A percentile compares a stretch with the other conserved stretches of the same genome.
These are phyloP conservation scores for Macrotis lagotis DNA, from an alignment of 2,113 vertebrate species.

Conservation along the genomic window DNA sequence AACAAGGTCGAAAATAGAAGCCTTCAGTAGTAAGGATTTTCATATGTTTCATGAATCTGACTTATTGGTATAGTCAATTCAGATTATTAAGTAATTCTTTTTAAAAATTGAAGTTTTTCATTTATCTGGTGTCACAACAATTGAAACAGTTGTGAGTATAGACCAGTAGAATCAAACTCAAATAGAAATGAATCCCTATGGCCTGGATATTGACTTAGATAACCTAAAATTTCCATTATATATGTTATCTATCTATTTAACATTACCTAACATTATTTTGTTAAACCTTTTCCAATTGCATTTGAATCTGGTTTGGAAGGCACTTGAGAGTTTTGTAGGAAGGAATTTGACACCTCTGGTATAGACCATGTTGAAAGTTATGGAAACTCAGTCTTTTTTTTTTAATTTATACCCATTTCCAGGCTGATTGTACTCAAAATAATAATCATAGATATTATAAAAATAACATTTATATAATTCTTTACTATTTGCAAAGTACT, in stretches of 20 bases:
- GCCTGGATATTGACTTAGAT: background rate
- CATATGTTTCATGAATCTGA: background rate
- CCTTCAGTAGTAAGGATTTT: background rate
- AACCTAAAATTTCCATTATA: background rate
- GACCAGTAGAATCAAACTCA: background rate
- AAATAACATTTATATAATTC: background rate
- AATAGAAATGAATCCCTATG: background rate
- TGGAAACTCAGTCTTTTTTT: background rate
- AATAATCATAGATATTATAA: background rate
- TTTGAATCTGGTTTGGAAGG: constrained; percentile 10
- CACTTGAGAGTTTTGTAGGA: background rate
- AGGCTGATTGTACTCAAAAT: background rate
- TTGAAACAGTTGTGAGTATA: background rate
- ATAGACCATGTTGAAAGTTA: background rate
- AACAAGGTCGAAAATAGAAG: background rate
- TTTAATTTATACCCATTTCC: background rate
- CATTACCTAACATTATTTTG: background rate
- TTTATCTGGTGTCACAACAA: background rate
- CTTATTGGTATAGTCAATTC: background rate
- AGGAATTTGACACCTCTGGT: background rate
- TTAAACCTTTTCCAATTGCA: background rate
- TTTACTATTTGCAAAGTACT: background rate
- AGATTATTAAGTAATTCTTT: background rate
- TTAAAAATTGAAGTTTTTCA: background rate
- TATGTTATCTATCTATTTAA: background rate